Percentiles rank a stretch among this genome's conserved stretches.
These are phyloP conservation scores for Gallinago paraguaiae DNA, from an alignment of 2,113 vertebrate species.

Conservation along the genomic window DNA sequence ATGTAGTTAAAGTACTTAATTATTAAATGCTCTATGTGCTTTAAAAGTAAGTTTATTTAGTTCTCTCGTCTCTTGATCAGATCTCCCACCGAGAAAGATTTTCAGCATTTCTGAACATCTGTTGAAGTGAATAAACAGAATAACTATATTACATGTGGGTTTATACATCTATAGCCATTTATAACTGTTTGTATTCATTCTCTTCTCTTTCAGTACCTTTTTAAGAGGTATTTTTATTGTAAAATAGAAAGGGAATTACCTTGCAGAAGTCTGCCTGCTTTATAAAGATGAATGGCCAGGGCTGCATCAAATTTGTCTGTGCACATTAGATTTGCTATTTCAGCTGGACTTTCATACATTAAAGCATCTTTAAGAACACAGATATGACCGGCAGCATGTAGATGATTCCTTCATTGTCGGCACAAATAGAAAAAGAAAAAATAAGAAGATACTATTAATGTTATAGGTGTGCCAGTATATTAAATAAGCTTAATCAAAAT, in stretches of 20 bases:
- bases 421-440: background rate
- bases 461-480: background rate
- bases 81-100: background rate
- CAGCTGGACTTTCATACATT: conserved; percentile 75
- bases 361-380: conserved; percentile 85
- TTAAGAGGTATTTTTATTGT: background rate
- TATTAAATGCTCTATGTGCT: background rate
- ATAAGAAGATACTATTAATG: background rate
- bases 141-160: background rate
- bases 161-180: background rate
- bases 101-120: background rate
- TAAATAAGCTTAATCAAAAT: background rate
- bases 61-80: background rate
- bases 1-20: conserved; percentile 7
- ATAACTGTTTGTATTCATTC: background rate
- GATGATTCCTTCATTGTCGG: conserved; percentile 76
- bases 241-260: conserved; percentile 70
- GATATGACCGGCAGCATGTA: conserved; percentile 85
- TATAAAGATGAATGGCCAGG: conserved; percentile 89
- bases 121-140: background rate
- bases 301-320: conserved; percentile 79
- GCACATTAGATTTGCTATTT: conserved; percentile 73
- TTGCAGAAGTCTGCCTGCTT: conserved; percentile 87
- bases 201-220: background rate
- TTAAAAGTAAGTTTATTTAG: background rate